Evolutionary conservation across 1,140 invertebrate species (phyloP), one percentile per base, ranked within the genome.

Genomic region (Caenorhabditis tropicalis): DNA sequence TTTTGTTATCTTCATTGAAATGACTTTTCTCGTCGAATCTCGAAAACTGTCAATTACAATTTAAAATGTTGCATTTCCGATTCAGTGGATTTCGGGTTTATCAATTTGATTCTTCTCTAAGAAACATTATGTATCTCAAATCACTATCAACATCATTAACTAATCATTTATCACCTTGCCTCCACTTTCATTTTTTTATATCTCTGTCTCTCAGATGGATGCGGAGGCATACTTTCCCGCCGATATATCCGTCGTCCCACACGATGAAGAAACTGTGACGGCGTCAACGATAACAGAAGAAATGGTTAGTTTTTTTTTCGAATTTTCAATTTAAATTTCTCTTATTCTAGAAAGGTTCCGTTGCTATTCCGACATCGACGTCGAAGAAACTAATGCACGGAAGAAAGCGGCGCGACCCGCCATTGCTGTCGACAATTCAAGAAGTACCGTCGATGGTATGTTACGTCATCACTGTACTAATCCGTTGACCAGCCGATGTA

Each of bases 191-290:
- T 74, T 43, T 43, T n/a, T 43, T 39, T 74, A 65, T 65, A 16
- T 74, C 19, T 74, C 36, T 74, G 0, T 74, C 65, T 74, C 36
- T 74, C 36, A 74, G 65, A 74, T 74, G 65, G 65, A 74, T 46
- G 65, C 65, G 65, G 65, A 74, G 65, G 65, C 36, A 74, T 74
- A 74, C 36, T 74, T 74, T 43, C 65, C 65, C 65, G 65, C 65
- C 65, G 65, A 74, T 24, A 74, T 74, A 31, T 74, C 65, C 36
- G 36, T 24, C 15, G 65, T 74, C 65, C 65, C 65, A 74, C 65
- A 43, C 36, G 65, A 74, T 43, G 65, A 74, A 74, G 36, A 39
- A n/a, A 74, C n/a, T 43, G 65, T 74, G 65, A 74, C 65, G 65
- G 65, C 33, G 36, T 12, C 65, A 15, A 43, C 36, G 29, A 74